A percentile compares a stretch with the other conserved stretches of the same genome.
phyloP scores from a whole-genome alignment of 1,140 invertebrate species.

The Rhagoletis zephyria region DNA sequence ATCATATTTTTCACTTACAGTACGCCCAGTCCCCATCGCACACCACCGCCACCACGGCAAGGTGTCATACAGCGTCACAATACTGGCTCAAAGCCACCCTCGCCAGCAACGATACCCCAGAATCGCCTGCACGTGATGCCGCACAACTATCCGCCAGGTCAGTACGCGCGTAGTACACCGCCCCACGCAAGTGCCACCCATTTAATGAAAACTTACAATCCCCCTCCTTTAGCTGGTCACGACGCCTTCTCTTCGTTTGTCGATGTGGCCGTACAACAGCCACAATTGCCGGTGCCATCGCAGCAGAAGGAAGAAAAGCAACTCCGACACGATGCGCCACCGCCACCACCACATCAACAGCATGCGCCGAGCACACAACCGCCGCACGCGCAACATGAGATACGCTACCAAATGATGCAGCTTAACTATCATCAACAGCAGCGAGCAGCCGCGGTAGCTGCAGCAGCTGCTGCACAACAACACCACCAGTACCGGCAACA shows the following conservation, averaged over 20 bases:
- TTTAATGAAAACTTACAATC: background rate
- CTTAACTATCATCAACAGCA: conserved; percentile 55
- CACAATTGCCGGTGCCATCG: conserved; percentile 84
- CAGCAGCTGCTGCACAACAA: conserved; percentile 64
- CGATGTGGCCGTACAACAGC: conserved; percentile 88
- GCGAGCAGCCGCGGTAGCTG: conserved; percentile 59
- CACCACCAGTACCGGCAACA: conserved; percentile 68
- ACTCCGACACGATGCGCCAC: conserved; percentile 57
- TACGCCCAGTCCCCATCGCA: conserved; percentile 75
- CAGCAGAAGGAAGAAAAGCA: conserved; percentile 70
- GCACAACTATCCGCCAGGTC: conserved; percentile 75
- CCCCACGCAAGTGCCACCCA: background rate
- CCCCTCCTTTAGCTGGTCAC: conserved; percentile 76
- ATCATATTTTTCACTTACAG: conserved; percentile 57
- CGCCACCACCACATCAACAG: conserved; percentile 54
- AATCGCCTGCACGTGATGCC: conserved; percentile 69
- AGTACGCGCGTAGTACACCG: conserved; percentile 50
- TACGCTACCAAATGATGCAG: conserved; percentile 65
- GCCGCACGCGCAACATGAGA: conserved; percentile 61
- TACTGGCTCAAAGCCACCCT: conserved; percentile 74
- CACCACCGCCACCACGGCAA: conserved; percentile 76
- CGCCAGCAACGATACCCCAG: conserved; percentile 70
- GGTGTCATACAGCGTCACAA: conserved; percentile 83
- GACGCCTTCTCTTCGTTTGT: conserved; percentile 89
- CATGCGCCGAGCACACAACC: conserved; percentile 56